Percentiles rank a stretch among this genome's conserved stretches.
Conservation (phyloP, 1,140 invertebrate genomes). For the Neodiprion lecontei region DNA sequence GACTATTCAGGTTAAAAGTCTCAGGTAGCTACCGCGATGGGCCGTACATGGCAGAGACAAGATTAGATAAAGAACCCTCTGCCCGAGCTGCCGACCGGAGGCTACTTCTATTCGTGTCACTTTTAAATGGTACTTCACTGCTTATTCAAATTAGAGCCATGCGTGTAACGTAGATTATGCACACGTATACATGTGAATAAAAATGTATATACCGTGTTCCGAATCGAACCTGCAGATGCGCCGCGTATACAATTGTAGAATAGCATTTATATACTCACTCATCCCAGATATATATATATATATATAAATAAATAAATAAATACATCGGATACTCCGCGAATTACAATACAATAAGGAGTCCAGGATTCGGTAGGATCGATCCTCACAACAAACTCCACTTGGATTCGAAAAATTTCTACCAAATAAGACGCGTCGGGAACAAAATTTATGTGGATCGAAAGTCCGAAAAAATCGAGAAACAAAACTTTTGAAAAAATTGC, state of each 20-base stretch:
- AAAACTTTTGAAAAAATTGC: no score
- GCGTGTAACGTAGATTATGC: no score
- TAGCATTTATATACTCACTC: slow-evolving; percentile 33
- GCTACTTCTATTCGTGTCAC: slow-evolving; percentile 39
- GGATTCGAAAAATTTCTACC: no score
- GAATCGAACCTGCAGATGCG: slow-evolving; percentile 37
- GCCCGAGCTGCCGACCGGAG: slow-evolving; percentile 19
- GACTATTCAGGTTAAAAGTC: slow-evolving; percentile 38
- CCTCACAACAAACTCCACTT: no score
- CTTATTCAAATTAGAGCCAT: slow-evolving; percentile 48
- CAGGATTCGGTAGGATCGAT: no score
- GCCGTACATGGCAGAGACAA: slow-evolving; percentile 45
- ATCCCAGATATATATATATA: neutral
- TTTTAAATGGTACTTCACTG: slow-evolving; percentile 49
- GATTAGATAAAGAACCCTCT: slow-evolving; percentile 41
- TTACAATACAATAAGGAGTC: slow-evolving; percentile 50
- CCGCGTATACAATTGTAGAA: slow-evolving; percentile 3
- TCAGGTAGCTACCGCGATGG: slow-evolving; percentile 26
- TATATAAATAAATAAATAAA: neutral
- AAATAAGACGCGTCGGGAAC: no score
- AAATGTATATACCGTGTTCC: slow-evolving; percentile 32
- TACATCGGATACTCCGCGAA: slow-evolving; percentile 26
- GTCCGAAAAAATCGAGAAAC: no score
- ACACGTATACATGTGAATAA: no score
- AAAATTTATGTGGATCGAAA: no score